Conservation (phyloP, 2,888 invertebrate genomes). For the Zele albiditarsus region DNA sequence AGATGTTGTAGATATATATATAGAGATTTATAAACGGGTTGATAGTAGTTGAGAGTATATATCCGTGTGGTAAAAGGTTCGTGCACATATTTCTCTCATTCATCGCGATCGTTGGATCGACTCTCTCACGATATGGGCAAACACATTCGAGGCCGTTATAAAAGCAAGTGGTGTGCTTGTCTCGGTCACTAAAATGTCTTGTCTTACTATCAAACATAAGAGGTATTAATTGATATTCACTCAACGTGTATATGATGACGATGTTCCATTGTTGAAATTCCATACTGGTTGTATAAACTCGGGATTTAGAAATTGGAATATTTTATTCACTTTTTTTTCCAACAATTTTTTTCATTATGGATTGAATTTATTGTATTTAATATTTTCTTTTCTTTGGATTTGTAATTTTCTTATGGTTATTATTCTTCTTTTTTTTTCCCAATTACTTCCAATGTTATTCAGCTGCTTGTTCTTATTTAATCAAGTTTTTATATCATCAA, state of each 20-base stretch:
- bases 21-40: too few species aligned
- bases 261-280: conserved; percentile 42
- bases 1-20: too few species aligned
- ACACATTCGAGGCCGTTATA: conserved; percentile 10
- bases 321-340: conserved; percentile 15
- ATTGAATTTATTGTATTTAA: neutral
- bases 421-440: too few species aligned
- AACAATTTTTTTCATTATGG: neutral
- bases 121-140: conserved; percentile 34
- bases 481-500: too few species aligned
- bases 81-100: conserved; percentile 43
- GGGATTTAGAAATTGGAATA: conserved; percentile 27
- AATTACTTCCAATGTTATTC: too few species aligned
- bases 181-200: conserved; percentile 24
- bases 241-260: conserved; percentile 1
- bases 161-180: conserved; percentile 31
- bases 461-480: too few species aligned
- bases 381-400: too few species aligned
- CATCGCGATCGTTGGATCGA: conserved; percentile 32
- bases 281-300: conserved; percentile 28
- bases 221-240: conserved; percentile 48
- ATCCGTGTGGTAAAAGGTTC: conserved; percentile 33
- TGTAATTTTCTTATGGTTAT: too few species aligned
- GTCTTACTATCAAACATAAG: conserved; percentile 30
- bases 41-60: too few species aligned